Evolutionary conservation across 2,888 invertebrate genomes (phyloP), one percentile per base, ranked within the genome.

Genomic region (Chymomyza amoena): DNA sequence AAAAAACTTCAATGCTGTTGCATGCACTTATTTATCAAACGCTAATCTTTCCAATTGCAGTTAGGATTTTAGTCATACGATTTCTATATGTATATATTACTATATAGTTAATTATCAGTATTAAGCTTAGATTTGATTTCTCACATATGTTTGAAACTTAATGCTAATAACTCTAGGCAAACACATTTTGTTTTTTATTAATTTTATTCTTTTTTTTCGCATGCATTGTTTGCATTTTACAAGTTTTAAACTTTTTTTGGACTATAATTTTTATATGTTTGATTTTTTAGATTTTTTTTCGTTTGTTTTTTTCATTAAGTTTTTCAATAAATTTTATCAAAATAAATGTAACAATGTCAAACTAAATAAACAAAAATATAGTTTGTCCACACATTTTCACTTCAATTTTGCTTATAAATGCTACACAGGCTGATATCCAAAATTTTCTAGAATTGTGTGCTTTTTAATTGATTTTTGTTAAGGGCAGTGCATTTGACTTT

Each of bases 71-170:
- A 63, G 69, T 66, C 66, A 70, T 66, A 59, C 18, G 52, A 16
- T 45, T 69, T 73, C 61, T 70, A 76, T 81, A 74, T 84, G 66
- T 61, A 68, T 59, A 39, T 52, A 68, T 70, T 78, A 84, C 79
- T 82, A 79, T 82, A 77, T 81, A 85, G 85, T 79, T 84, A 54
- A 54, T 79, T 83, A 83, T 83, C 84, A 80, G 71, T 83, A 83
- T 81, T 83, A 86, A 83, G 83, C 83, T 83, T 83, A 83, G 71
- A 80, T 85, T 83, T 85, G 83, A 83, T 85, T 83, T 83, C 86
- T 83, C 83, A 83, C 83, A 81, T 84, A 77, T 79, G 36, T 68
- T 71, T 83, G 81, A 72, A 69, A 66, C 72, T 74, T 85, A 83
- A 69, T 65, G 79, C 80, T 83, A 85, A 72, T 73, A 81, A 81